These are phyloP conservation scores for Cephus runcator DNA, from an alignment of 2,888 invertebrate species.

Conservation along the genomic window DNA sequence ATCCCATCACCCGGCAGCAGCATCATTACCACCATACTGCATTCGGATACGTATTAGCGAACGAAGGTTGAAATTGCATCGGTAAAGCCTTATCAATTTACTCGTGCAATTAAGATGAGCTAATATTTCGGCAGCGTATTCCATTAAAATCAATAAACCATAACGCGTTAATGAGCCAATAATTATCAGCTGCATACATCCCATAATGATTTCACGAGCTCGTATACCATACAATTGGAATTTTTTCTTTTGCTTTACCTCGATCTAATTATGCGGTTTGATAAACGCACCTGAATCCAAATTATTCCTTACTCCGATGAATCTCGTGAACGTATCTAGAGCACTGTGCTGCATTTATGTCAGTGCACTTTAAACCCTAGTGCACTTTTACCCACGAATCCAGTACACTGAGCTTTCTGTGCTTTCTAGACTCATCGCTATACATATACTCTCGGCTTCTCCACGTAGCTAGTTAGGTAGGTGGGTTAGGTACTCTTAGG, in stretches of 20 bases:
- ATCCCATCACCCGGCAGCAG: background rate
- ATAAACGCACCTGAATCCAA: background rate
- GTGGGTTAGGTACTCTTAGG: background rate
- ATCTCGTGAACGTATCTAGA: background rate
- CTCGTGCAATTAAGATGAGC: slow-evolving; percentile 26
- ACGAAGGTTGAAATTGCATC: slow-evolving; percentile 4
- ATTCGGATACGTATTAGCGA: background rate
- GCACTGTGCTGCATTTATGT: background rate
- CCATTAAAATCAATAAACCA: slow-evolving; percentile 47
- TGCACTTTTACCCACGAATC: background rate
- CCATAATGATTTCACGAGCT: background rate
- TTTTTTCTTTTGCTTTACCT: background rate
- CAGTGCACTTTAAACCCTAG: background rate
- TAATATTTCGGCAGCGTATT: slow-evolving; percentile 28
- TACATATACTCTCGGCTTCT: background rate
- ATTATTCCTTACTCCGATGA: background rate
- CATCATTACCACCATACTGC: background rate
- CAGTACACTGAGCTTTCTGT: background rate
- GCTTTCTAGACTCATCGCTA: background rate
- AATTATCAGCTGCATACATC: slow-evolving; percentile 37
- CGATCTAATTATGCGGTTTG: background rate
- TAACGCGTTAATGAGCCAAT: slow-evolving; percentile 41
- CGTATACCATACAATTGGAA: background rate
- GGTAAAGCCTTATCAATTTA: background rate
- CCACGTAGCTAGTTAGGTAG: background rate